Evolutionary conservation across 2,113 vertebrate genomes (phyloP), one percentile per base, ranked within the genome.

Genomic region (Apaloderma vittatum): DNA sequence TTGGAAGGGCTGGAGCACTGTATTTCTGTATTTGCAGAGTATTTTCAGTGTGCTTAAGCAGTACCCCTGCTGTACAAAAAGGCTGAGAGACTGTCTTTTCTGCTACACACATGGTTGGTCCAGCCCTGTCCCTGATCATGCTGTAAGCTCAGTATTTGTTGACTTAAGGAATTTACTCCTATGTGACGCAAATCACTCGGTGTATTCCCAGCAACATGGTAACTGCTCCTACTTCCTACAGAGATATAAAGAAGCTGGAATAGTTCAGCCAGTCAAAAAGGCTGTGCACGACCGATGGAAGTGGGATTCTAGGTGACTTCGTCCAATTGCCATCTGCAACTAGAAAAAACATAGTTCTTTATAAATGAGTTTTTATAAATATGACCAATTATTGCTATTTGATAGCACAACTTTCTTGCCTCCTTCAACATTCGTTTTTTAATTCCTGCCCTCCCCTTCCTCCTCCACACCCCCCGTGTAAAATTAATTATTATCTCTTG

Each of bases 401-500:
- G 23, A 11, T 19, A 59, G 45, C 6, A 46, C 18, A 52, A 30
- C 5, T 80, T 86, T 78, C n/a, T 82, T 66, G 9, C 8, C 23
- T 77, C 15, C 7, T 80, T 75, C 27, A 84, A 26, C 45, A 22
- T 27, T 32, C 12, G 3, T 23, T 72, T 37, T 94, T 61, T 34
- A 65, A 71, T 80, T 66, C 12, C n/a, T 54, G 15, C 36, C 74
- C 59, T 73, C 79, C 27, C 18, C 26, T 52, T 54, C 24, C 22
- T 7, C 3, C 10, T 57, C 10, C 51, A 17, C 9, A 10, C 2
- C 23, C 5, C 4, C 10, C 9, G 9, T 29, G 4, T 58, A 27
- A 66, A 71, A 30, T n/a, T 88, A 74, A 32, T 57, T 58, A 45
- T 97, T 91, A 14, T 96, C 37, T 96, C 67, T 97, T 95, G 15